A percentile compares a stretch with the other conserved stretches of the same genome.
Evolutionary conservation across 2,888 invertebrate genomes (phyloP).

Genomic region (Synergus umbraculus): DNA sequence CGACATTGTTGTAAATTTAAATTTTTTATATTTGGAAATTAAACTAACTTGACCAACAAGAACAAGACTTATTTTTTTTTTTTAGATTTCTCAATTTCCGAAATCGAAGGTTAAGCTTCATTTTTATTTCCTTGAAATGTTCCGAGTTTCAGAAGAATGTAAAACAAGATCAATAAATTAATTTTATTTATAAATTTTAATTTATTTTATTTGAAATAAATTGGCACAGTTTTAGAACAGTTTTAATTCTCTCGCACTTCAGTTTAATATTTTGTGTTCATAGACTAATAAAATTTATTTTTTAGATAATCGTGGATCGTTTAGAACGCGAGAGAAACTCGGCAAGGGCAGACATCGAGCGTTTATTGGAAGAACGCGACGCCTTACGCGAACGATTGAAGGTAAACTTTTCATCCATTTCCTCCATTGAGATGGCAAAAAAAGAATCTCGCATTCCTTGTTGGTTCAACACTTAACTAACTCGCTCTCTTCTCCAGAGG

Average conservation of each 20-base stretch:
- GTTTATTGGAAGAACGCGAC: slow-evolving; percentile 82
- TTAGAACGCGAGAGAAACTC: slow-evolving; percentile 80
- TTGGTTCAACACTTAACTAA: neutral
- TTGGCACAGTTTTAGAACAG: neutral
- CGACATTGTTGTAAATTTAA: too few relatives aligned
- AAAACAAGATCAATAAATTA: too few relatives aligned
- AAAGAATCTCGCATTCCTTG: slow-evolving; percentile 2
- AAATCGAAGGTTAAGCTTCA: neutral
- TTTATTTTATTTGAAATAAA: neutral
- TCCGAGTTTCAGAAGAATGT: neutral
- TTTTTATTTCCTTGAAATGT: neutral
- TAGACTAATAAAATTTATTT: neutral
- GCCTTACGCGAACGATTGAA: slow-evolving; percentile 80
- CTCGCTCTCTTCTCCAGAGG: neutral
- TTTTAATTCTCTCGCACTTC: too few relatives aligned
- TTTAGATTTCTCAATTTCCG: too few relatives aligned
- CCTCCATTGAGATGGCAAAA: neutral
- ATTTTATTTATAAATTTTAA: neutral
- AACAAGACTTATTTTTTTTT: too few relatives aligned
- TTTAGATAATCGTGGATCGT: slow-evolving; percentile 75
- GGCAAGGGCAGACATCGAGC: slow-evolving; percentile 79
- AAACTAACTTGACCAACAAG: too few relatives aligned
- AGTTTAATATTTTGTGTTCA: too few relatives aligned
- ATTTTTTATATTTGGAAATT: too few relatives aligned
- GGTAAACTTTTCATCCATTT: slow-evolving; percentile 67